These are phyloP conservation scores for Hoplodrina blanda DNA, from an alignment of 2,888 invertebrate species.

Conservation along the genomic window DNA sequence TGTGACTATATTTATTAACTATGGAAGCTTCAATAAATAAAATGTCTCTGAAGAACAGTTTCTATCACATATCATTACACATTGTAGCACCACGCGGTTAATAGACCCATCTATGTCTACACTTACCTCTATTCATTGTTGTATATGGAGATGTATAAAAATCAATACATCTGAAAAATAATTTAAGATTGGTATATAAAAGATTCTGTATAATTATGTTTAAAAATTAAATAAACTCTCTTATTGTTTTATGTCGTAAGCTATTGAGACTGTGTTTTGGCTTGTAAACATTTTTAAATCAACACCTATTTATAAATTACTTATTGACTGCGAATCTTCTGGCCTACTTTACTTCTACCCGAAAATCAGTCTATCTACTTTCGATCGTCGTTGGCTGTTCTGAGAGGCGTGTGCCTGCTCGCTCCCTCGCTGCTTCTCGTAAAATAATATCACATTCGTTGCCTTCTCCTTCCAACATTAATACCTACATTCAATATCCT, in stretches of 20 bases:
- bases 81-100: conserved; percentile 90
- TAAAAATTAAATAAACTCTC: conserved; percentile 90
- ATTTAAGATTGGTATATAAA: conserved; percentile 89
- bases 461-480: conserved; percentile 75
- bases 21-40: conserved; percentile 90
- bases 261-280: conserved; percentile 89
- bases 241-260: conserved; percentile 86
- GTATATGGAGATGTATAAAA: conserved; percentile 90
- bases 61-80: conserved; percentile 91
- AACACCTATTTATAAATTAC: conserved; percentile 82
- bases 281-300: conserved; percentile 83
- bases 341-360: conserved; percentile 88
- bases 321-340: conserved; percentile 86
- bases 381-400: conserved; percentile 83
- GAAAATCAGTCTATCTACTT: conserved; percentile 89
- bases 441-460: conserved; percentile 89
- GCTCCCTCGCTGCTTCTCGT: conserved; percentile 76
- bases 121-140: conserved; percentile 89
- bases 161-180: conserved; percentile 90
- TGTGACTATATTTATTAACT: conserved; percentile 85
- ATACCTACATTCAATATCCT: conserved; percentile 66
- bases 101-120: conserved; percentile 89
- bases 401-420: conserved; percentile 72
- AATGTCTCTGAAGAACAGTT: conserved; percentile 89
- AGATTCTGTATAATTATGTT: conserved; percentile 89